phyloP scores from a whole-genome alignment of 1,140 invertebrate species.

The Drosophila quadrilineata region DNA sequence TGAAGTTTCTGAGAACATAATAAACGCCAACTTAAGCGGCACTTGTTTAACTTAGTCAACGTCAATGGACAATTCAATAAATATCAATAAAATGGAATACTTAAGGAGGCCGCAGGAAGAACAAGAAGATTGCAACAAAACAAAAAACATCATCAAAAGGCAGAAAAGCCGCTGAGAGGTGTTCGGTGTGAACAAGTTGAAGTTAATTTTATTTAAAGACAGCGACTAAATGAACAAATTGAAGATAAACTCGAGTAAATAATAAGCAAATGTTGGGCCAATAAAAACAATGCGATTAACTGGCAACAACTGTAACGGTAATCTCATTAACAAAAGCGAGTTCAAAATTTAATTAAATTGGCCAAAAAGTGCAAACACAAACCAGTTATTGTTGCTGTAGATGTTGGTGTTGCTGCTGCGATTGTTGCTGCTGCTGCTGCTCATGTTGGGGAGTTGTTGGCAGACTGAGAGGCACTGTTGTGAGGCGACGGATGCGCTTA shows the following conservation, averaged over 20 bases:
- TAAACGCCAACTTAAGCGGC: slow-evolving; percentile 41
- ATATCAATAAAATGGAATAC: slow-evolving; percentile 68
- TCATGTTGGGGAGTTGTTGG: too few relatives aligned
- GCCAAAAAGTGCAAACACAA: slow-evolving; percentile 46
- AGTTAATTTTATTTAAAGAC: slow-evolving; percentile 8
- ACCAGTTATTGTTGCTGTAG: slow-evolving; percentile 5
- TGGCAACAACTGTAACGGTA: slow-evolving; percentile 47
- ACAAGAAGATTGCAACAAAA: too few relatives aligned
- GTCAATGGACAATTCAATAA: slow-evolving; percentile 57
- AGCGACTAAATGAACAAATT: neutral
- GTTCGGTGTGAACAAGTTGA: neutral
- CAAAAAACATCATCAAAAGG: slow-evolving; percentile 54
- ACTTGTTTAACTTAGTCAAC: slow-evolving; percentile 43
- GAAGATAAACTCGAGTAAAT: slow-evolving; percentile 2
- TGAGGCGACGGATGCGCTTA: slow-evolving; percentile 47
- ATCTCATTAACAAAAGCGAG: slow-evolving; percentile 63
- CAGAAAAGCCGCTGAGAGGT: slow-evolving; percentile 11
- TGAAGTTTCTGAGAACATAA: slow-evolving; percentile 25
- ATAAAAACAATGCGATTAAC: slow-evolving; percentile 15
- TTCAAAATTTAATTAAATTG: slow-evolving; percentile 65
- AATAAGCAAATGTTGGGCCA: slow-evolving; percentile 32
- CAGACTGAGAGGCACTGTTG: slow-evolving; percentile 6
- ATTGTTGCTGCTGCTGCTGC: neutral
- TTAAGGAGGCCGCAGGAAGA: slow-evolving; percentile 30
- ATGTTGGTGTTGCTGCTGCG: neutral